phyloP scores from a whole-genome alignment of 1,140 invertebrate genomes.

The Ctenoplectra terminalis region DNA sequence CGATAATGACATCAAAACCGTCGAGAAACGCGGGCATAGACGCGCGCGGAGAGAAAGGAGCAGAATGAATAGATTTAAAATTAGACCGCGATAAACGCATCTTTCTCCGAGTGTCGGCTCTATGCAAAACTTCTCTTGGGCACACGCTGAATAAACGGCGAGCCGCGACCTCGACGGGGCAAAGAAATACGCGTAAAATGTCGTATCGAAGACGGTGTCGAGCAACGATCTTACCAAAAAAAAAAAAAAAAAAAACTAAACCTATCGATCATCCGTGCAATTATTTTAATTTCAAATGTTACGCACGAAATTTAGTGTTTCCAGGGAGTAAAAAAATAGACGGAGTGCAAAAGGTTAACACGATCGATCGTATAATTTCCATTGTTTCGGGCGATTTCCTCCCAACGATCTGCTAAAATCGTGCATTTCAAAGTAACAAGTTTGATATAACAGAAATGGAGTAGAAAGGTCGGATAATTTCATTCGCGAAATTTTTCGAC shows the following conservation, averaged over 20 bases:
- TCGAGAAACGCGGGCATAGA: conserved; percentile 40
- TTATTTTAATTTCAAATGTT: conserved; percentile 50
- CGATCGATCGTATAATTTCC: conserved; percentile 45
- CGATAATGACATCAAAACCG: conserved; percentile 42
- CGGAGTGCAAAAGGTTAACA: conserved; percentile 30
- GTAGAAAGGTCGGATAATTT: neutral
- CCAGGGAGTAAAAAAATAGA: neutral
- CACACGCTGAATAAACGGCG: conserved; percentile 28
- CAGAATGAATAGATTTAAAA: conserved; percentile 56
- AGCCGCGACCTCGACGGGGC: neutral
- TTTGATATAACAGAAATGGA: neutral
- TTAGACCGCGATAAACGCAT: conserved; percentile 57
- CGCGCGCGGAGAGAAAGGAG: conserved; percentile 19
- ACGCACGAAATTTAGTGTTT: conserved; percentile 16
- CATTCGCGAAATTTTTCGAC: neutral
- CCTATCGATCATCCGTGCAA: neutral
- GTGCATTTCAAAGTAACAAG: neutral
- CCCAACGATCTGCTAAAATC: conserved; percentile 2
- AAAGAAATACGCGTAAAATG: neutral
- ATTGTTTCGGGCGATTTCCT: conserved; percentile 29
- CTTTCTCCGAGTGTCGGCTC: conserved; percentile 48
- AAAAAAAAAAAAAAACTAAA: too few species aligned
- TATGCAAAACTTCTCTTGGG: conserved; percentile 43
- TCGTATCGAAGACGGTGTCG: neutral
- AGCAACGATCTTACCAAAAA: neutral